These are phyloP conservation scores for Triplophysa dalaica DNA, from an alignment of 2,113 vertebrate species.

Conservation along the genomic window DNA sequence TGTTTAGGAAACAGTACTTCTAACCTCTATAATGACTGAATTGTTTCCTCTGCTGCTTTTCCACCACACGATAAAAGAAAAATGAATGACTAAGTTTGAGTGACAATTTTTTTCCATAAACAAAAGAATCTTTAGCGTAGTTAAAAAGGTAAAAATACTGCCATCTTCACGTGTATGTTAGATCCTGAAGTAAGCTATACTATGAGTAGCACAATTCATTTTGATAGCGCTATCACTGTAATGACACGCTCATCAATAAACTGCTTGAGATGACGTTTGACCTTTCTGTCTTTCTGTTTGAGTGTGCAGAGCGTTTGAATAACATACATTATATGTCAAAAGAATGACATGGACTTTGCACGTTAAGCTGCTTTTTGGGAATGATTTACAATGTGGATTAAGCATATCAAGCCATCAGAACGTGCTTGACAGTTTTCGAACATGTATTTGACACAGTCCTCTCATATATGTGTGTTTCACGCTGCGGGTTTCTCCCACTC, in stretches of 20 bases:
- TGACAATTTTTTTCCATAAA: conserved; percentile 17
- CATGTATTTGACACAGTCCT: background rate
- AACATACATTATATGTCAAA: background rate
- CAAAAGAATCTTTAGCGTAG: background rate
- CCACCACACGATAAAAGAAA: conserved; percentile 20
- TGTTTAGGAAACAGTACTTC: background rate
- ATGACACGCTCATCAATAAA: conserved; percentile 53
- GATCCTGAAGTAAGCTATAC: conserved; percentile 31
- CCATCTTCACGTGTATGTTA: background rate
- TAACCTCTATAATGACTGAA: conserved; percentile 2
- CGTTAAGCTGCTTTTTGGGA: background rate
- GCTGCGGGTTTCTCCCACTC: conserved; percentile 45
- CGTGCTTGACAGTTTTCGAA: conserved; percentile 15
- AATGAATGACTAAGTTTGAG: background rate
- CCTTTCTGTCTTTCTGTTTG: conserved; percentile 35
- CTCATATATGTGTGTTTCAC: conserved; percentile 30
- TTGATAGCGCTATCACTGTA: conserved; percentile 37
- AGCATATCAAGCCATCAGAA: conserved; percentile 5
- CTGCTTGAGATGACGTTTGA: conserved; percentile 35
- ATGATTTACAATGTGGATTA: background rate
- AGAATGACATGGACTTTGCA: background rate
- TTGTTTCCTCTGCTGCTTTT: conserved; percentile 5
- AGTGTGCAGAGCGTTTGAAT: background rate
- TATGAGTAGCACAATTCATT: conserved; percentile 28
- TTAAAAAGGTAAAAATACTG: too few relatives aligned